A percentile compares a stretch with the other conserved stretches of the same genome.
Evolutionary conservation across 2,797 vertebrate genomes (phyloP).

Genomic region (Sebastes reedi): DNA sequence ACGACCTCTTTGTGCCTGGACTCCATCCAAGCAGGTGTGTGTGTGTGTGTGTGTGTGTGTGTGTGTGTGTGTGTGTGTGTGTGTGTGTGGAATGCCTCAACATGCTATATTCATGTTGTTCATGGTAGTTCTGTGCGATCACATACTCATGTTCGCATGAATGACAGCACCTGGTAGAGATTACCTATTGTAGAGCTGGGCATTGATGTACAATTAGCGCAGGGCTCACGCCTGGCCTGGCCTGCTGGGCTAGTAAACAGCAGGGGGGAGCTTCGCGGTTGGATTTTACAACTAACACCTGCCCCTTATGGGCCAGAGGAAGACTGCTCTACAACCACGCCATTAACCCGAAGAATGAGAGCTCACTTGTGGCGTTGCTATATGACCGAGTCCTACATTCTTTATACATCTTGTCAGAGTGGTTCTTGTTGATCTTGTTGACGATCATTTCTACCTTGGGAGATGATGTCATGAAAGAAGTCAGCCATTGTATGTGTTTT

Average conservation of each 20-base stretch:
- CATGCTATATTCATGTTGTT: conserved; percentile 2
- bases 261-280: conserved; percentile 43
- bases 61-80: conserved; percentile 18
- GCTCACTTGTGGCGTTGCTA: background rate
- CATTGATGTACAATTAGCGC: conserved; percentile 39
- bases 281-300: conserved; percentile 66
- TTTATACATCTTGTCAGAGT: conserved; percentile 42
- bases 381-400: conserved; percentile 27
- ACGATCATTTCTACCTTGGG: conserved; percentile 23
- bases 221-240: conserved; percentile 24
- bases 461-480: conserved; percentile 25
- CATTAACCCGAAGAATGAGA: conserved; percentile 45
- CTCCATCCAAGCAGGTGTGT: conserved; percentile 21
- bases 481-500: conserved; percentile 13
- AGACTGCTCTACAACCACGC: conserved; percentile 23
- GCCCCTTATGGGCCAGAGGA: conserved; percentile 51
- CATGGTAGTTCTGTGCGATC: background rate
- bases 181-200: conserved; percentile 38
- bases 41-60: conserved; percentile 23
- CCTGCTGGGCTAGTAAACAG: conserved; percentile 58
- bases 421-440: background rate
- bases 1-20: conserved; percentile 58
- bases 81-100: background rate
- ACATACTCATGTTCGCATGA: conserved; percentile 14
- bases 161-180: conserved; percentile 66